These are phyloP conservation scores for Plemyria rubiginata DNA, from an alignment of 2,888 invertebrate species.

Conservation along the genomic window DNA sequence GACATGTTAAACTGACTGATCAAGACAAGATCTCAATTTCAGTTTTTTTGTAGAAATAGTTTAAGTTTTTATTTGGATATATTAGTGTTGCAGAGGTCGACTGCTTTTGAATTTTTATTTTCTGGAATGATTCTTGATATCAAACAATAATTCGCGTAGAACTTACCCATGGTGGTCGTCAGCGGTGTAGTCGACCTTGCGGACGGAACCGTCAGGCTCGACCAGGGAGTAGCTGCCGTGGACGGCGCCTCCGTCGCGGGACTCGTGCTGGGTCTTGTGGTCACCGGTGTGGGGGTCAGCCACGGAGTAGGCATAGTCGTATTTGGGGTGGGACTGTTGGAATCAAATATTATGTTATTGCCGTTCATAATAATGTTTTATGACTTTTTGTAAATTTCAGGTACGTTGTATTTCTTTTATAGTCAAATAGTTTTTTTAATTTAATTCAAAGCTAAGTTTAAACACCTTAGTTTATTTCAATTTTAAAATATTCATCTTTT, in stretches of 20 bases:
- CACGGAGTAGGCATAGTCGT: slow-evolving; percentile 86
- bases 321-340: slow-evolving; percentile 84
- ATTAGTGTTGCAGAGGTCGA: neutral
- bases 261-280: slow-evolving; percentile 86
- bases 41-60: too few species aligned
- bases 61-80: too few species aligned
- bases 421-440: too few species aligned
- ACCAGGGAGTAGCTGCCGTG: slow-evolving; percentile 87
- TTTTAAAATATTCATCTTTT: too few species aligned
- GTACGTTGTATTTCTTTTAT: too few species aligned
- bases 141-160: neutral
- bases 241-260: slow-evolving; percentile 86
- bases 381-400: too few species aligned
- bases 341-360: slow-evolving; percentile 19
- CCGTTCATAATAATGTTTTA: too few species aligned
- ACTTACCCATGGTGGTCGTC: slow-evolving; percentile 85
- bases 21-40: too few species aligned
- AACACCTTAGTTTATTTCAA: too few species aligned
- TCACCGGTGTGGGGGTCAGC: slow-evolving; percentile 87
- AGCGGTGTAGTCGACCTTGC: slow-evolving; percentile 87
- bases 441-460: too few species aligned
- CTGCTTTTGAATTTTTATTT: neutral
- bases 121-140: neutral
- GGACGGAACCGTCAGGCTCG: slow-evolving; percentile 86
- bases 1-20: too few species aligned